Percentiles rank a stretch among this genome's conserved stretches.
These are phyloP conservation scores for Bombylius major DNA, from an alignment of 2,888 invertebrate species.

Conservation along the genomic window DNA sequence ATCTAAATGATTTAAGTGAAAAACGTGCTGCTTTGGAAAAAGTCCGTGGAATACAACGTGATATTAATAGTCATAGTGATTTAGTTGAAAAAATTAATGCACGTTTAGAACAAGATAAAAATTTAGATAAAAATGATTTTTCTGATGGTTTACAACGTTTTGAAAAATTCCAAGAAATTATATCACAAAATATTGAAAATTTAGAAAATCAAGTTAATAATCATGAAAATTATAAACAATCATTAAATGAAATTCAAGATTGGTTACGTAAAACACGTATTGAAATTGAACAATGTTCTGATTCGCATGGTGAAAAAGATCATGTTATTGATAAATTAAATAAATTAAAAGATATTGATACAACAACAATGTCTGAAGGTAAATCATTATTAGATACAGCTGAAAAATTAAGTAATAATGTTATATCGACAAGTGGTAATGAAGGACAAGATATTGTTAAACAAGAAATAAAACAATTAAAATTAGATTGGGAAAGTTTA, in stretches of 20 bases:
- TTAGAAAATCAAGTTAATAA: conserved; percentile 72
- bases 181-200: conserved; percentile 54
- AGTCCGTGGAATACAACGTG: conserved; percentile 67
- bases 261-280: conserved; percentile 71
- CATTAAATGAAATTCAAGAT: conserved; percentile 68
- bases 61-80: conserved; percentile 68
- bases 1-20: conserved; percentile 76
- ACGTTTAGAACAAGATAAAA: conserved; percentile 57
- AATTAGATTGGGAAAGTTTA: conserved; percentile 69
- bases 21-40: conserved; percentile 83
- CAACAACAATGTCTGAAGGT: conserved; percentile 54
- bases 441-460: conserved; percentile 73
- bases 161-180: conserved; percentile 51
- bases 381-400: conserved; percentile 61
- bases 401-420: conserved; percentile 58
- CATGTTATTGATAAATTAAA: conserved; percentile 62
- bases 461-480: conserved; percentile 69
- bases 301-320: conserved; percentile 77
- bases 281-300: conserved; percentile 73
- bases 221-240: conserved; percentile 77
- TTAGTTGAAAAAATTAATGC: conserved; percentile 62
- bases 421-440: conserved; percentile 62
- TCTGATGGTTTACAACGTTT: conserved; percentile 58
- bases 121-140: conserved; percentile 54
- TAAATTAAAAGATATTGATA: conserved; percentile 56